Base-by-base conservation (phyloP, 1,140 invertebrate genomes). In the Zaprionus taronus region DNA sequence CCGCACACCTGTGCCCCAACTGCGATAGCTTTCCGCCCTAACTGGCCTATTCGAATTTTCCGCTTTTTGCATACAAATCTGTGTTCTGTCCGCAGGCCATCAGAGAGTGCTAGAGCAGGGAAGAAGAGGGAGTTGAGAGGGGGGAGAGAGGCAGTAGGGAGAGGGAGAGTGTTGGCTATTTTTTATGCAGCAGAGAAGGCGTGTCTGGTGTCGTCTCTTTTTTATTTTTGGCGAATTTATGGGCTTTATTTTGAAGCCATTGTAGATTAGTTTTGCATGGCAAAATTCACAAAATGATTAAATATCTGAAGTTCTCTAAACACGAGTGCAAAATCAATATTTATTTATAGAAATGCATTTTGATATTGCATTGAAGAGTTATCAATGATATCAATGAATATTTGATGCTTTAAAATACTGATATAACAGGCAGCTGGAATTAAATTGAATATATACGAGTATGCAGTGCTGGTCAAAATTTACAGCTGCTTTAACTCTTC, bases 211-310 rank as follows among this genome's bases (percentile, higher is more conserved):
- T 62, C 55, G 44, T 44, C 17, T 67, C 73, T 60, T 65, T 55
- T 56, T 36, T 66, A 38, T 86, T 73, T 70, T 47, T 47, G 7
- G 24, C 14, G 20, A 89, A 87, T 89, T 87, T 87, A 87, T 87
- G 66, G 81, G 70, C 72, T 81, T 81, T 84, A 81, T 67, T 84
- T 83, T 74, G 61, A 51, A 60, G 64, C 73, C 61, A 79, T 69
- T 66, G 64, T 67, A 78, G 81, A 87, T 89, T 81, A 89, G 77
- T 89, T 89, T 89, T 83, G 75, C 55, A 80, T 79, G 53, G 67
- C 67, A 66, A 56, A 62, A 79, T 82, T 82, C 80, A 72, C 51
- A 87, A 81, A 83, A 84, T 83, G 78, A 87, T 87, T 84, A 89
- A 83, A 87, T 72, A 55, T 57, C 67, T 68, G 44, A 44, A 53